Conservation (phyloP, 2,888 invertebrate species). For the Latheticus oryzae region DNA sequence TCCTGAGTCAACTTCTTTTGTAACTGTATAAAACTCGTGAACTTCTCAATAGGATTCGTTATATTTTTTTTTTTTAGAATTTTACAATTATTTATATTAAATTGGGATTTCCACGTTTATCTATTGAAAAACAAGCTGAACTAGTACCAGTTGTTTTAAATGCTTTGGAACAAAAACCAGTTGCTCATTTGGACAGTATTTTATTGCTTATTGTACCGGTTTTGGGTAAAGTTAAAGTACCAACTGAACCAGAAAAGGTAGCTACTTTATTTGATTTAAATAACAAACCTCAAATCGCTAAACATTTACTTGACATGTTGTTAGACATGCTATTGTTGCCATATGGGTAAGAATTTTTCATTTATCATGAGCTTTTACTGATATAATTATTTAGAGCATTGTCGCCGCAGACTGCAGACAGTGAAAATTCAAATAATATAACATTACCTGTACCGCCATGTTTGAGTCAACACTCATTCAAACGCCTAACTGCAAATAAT, state of each 20-base stretch:
- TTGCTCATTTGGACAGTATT: conserved; percentile 87
- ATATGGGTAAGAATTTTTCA: conserved; percentile 81
- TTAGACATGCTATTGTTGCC: conserved; percentile 87
- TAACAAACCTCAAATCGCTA: conserved; percentile 77
- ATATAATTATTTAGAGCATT: conserved; percentile 53
- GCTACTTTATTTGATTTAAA: conserved; percentile 76
- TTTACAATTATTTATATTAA: conserved; percentile 94
- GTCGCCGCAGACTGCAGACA: conserved; percentile 52
- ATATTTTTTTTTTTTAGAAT: conserved; percentile 73
- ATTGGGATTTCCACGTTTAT: conserved; percentile 88
- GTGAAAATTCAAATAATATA: conserved; percentile 48
- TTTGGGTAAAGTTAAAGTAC: conserved; percentile 77
- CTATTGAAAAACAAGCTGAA: conserved; percentile 78
- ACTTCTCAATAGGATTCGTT: conserved; percentile 6
- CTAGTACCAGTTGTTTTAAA: conserved; percentile 80
- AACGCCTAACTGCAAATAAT: conserved; percentile 78
- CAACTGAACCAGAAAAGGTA: conserved; percentile 73
- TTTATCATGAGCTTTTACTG: neutral
- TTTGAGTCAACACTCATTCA: conserved; percentile 81
- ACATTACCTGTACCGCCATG: conserved; percentile 77
- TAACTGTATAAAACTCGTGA: conserved; percentile 72
- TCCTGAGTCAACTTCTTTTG: conserved; percentile 80
- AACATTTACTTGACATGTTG: conserved; percentile 79
- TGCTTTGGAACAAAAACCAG: conserved; percentile 83
- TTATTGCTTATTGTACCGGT: conserved; percentile 84